phyloP scores from a whole-genome alignment of 2,888 invertebrate genomes.

The Laspeyria flexula region DNA sequence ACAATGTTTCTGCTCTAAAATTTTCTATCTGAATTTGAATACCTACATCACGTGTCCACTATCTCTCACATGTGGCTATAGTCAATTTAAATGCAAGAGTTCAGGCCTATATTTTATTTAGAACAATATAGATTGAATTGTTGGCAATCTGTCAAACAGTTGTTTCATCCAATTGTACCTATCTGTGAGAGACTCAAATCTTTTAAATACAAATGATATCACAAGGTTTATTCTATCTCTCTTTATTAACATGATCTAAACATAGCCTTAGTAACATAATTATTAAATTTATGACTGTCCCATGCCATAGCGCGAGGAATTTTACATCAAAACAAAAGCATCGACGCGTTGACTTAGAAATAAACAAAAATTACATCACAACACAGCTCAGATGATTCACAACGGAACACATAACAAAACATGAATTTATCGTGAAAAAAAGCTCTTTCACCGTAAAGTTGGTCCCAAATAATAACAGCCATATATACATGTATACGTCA shows the following conservation, averaged over 20 bases:
- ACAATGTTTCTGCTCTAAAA: too few relatives aligned
- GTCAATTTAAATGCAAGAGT: too few relatives aligned
- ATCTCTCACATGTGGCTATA: too few relatives aligned
- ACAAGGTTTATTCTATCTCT: too few relatives aligned
- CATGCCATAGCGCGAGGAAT: constrained; percentile 1
- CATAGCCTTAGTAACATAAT: not conserved
- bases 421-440: constrained; percentile 41
- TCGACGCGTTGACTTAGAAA: constrained; percentile 16
- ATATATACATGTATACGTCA: constrained; percentile 54
- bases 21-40: too few relatives aligned
- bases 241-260: not conserved
- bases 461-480: constrained; percentile 49
- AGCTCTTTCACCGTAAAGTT: constrained; percentile 31
- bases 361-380: constrained; percentile 35
- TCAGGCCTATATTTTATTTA: too few relatives aligned
- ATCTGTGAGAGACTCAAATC: not conserved
- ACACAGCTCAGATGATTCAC: constrained; percentile 32
- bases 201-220: not conserved
- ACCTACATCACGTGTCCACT: too few relatives aligned
- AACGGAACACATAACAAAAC: constrained; percentile 36
- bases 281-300: constrained; percentile 7
- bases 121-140: too few relatives aligned
- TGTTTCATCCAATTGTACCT: too few relatives aligned
- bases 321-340: constrained; percentile 19
- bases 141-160: too few relatives aligned